These are phyloP conservation scores for Theonella swinhoei DNA, from an alignment of 37 sponge, comb jelly and placozoan species.

Conservation along the genomic window DNA sequence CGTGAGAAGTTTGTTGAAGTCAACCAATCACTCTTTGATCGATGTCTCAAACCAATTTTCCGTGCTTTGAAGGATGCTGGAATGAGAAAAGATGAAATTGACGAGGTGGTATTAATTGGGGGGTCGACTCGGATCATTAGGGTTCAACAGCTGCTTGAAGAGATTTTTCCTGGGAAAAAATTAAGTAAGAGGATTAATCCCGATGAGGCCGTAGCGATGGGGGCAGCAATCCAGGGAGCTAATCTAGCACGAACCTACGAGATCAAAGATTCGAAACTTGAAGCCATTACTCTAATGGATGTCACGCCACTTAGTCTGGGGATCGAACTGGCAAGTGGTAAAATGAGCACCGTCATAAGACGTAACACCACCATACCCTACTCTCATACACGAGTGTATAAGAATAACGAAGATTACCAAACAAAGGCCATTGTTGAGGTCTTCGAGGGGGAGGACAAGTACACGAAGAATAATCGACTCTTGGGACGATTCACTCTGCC, in stretches of 20 bases:
- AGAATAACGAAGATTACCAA: conserved; percentile 91
- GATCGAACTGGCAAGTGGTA: conserved; percentile 84
- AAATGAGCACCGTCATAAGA: conserved; percentile 80
- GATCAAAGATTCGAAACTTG: conserved; percentile 52
- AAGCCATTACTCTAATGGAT: conserved; percentile 92
- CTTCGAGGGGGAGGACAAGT: conserved; percentile 90
- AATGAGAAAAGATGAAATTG: conserved; percentile 50
- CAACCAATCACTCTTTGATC: conserved; percentile 62
- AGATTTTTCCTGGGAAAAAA: conserved; percentile 55
- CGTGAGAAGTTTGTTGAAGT: conserved; percentile 83
- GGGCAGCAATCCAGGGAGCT: conserved; percentile 93
- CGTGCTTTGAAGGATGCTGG: conserved; percentile 79
- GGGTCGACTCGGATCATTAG: conserved; percentile 85
- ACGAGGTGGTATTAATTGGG: conserved; percentile 89
- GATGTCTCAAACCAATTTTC: conserved; percentile 72
- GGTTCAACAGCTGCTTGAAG: conserved; percentile 75
- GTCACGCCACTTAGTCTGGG: conserved; percentile 89
- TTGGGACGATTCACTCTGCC: conserved; percentile 83
- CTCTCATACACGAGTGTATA: conserved; percentile 78
- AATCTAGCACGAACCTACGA: conserved; percentile 73
- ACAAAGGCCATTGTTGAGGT: conserved; percentile 81
- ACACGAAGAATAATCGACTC: conserved; percentile 72
- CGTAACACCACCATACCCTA: conserved; percentile 95
- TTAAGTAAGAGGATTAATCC: conserved; percentile 94
- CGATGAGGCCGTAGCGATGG: conserved; percentile 96